Percentiles rank a stretch among this genome's conserved stretches.
These are phyloP conservation scores for Biston betularia DNA, from an alignment of 2,888 invertebrate genomes.

Conservation along the genomic window DNA sequence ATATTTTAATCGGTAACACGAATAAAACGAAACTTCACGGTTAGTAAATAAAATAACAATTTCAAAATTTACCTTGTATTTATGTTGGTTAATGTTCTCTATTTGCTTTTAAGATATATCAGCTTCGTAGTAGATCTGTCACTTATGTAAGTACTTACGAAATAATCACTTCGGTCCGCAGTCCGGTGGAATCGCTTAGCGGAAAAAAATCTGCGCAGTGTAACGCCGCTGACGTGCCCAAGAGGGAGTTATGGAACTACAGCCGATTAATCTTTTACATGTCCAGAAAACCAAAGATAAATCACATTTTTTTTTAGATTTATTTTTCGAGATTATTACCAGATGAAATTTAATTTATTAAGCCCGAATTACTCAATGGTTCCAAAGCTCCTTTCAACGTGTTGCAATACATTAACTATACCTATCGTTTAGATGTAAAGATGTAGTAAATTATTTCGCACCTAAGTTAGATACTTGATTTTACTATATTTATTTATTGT, in stretches of 20 bases:
- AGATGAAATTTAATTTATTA: constrained; percentile 68
- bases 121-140: constrained; percentile 84
- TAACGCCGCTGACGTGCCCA: constrained; percentile 51
- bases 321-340: constrained; percentile 76
- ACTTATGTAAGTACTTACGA: constrained; percentile 84
- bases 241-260: constrained; percentile 83
- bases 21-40: constrained; percentile 34
- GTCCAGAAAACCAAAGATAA: constrained; percentile 82
- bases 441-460: constrained; percentile 85
- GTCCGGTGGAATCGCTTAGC: constrained; percentile 51
- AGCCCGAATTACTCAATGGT: constrained; percentile 76
- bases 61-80: constrained; percentile 46
- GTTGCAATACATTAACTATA: constrained; percentile 79
- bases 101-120: constrained; percentile 80
- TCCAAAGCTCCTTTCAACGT: constrained; percentile 81
- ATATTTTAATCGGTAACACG: constrained; percentile 41
- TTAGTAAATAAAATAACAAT: constrained; percentile 24
- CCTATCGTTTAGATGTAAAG: constrained; percentile 82
- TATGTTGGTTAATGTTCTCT: constrained; percentile 74
- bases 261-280: constrained; percentile 54
- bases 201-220: constrained; percentile 39
- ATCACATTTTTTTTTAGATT: constrained; percentile 76
- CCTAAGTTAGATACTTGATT: constrained; percentile 81
- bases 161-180: constrained; percentile 67
- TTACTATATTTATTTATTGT: constrained; percentile 82